phyloP scores from a whole-genome alignment of 2,888 invertebrate species.

The Melieria omissa region DNA sequence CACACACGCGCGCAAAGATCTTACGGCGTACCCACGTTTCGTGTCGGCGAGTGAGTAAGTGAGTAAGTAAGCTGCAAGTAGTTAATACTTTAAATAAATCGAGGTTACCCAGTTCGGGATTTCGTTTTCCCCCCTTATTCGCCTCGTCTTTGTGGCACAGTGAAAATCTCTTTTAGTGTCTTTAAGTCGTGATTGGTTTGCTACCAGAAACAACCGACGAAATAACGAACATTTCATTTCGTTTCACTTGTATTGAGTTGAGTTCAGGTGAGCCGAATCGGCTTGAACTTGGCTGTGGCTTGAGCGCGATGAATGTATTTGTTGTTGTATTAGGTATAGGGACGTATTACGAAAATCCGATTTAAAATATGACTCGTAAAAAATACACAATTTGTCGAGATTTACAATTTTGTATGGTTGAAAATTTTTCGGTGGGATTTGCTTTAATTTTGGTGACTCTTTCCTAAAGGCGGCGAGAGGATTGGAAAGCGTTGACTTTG shows the following conservation, averaged over 20 bases:
- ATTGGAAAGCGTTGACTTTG: no score
- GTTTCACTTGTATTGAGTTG: conserved; percentile 1
- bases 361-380: conserved; percentile 41
- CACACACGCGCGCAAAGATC: no score
- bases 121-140: conserved; percentile 8
- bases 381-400: conserved; percentile 33
- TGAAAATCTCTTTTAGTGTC: conserved; percentile 38
- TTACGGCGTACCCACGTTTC: no score
- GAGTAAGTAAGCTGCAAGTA: conserved; percentile 53
- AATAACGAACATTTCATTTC: conserved; percentile 8
- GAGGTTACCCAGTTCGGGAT: conserved; percentile 58
- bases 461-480: no score
- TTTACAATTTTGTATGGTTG: conserved; percentile 24
- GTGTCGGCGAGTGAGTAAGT: not conserved
- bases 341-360: conserved; percentile 42
- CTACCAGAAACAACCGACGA: not conserved
- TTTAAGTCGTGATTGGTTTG: conserved; percentile 7
- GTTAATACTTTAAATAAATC: conserved; percentile 63
- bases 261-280: conserved; percentile 10
- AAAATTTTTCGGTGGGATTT: not conserved
- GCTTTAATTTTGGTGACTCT: no score
- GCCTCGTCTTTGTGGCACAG: conserved; percentile 2
- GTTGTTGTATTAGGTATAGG: conserved; percentile 22
- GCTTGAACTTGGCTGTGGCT: not conserved
- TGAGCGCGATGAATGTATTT: not conserved